A percentile compares a stretch with the other conserved stretches of the same genome.
Evolutionary conservation across 2,888 invertebrate species (phyloP).

Genomic region (Subacronicta megacephala): DNA sequence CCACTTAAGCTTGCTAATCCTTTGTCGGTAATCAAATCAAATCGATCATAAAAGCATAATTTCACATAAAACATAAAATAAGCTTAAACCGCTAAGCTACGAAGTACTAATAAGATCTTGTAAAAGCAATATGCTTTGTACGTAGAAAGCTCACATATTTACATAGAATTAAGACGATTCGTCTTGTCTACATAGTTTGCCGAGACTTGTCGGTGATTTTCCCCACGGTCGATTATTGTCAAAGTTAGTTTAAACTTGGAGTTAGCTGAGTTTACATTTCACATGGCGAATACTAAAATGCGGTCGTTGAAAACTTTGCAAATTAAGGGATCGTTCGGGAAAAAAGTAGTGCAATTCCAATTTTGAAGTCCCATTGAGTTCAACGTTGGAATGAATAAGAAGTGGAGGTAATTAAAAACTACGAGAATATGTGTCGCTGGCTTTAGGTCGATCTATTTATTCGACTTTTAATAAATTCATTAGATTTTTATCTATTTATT

Average conservation of each 20-base stretch:
- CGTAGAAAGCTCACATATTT: conserved; percentile 26
- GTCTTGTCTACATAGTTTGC: conserved; percentile 38
- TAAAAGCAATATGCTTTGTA: conserved; percentile 1
- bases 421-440: conserved; percentile 50
- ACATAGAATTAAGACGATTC: conserved; percentile 44
- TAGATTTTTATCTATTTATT: background rate
- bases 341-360: conserved; percentile 65
- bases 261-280: conserved; percentile 71
- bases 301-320: conserved; percentile 62
- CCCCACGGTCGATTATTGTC: conserved; percentile 73
- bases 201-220: conserved; percentile 62
- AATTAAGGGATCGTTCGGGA: conserved; percentile 60
- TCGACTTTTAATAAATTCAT: conserved; percentile 1
- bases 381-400: conserved; percentile 52
- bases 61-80: background rate
- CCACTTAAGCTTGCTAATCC: too few species aligned
- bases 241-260: conserved; percentile 69
- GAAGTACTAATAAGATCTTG: background rate
- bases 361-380: conserved; percentile 59
- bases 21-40: too few species aligned
- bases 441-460: conserved; percentile 23
- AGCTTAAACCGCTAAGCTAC: background rate
- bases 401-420: conserved; percentile 56
- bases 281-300: conserved; percentile 73
- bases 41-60: too few species aligned